These are phyloP conservation scores for Polymixis lichenea DNA, from an alignment of 2,888 invertebrate species.

Conservation along the genomic window DNA sequence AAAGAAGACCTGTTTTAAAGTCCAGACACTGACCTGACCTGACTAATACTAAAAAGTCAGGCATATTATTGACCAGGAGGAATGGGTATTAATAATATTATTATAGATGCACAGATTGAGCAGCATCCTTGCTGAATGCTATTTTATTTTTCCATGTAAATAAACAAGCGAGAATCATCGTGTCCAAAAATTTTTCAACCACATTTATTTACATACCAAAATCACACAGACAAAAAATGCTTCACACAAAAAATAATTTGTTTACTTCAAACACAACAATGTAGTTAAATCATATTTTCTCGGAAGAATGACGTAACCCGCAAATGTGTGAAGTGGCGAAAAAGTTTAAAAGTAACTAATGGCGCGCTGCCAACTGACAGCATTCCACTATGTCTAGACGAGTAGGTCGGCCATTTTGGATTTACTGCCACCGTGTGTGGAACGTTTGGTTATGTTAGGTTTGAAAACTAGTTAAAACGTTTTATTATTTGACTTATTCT, in stretches of 20 bases:
- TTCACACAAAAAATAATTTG: slow-evolving; percentile 1
- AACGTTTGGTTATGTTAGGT: slow-evolving; percentile 35
- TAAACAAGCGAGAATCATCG: neutral
- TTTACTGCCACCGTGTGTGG: slow-evolving; percentile 43
- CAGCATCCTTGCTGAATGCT: too few species aligned
- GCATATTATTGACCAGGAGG: too few species aligned
- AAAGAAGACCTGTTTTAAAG: too few species aligned
- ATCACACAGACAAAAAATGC: neutral
- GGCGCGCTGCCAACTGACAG: slow-evolving; percentile 65
- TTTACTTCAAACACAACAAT: slow-evolving; percentile 19
- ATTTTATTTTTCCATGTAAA: neutral
- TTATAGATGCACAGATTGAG: too few species aligned
- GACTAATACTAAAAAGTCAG: too few species aligned
- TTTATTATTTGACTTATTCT: too few species aligned
- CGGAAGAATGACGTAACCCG: slow-evolving; percentile 42
- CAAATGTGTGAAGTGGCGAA: slow-evolving; percentile 61
- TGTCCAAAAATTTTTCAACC: neutral
- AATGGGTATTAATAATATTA: too few species aligned
- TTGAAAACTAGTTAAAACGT: too few species aligned
- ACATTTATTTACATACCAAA: neutral
- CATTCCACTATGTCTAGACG: slow-evolving; percentile 71
- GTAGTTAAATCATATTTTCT: slow-evolving; percentile 51
- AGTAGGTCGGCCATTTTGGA: slow-evolving; percentile 45
- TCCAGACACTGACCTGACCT: too few species aligned
- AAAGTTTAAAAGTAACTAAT: slow-evolving; percentile 61